phyloP scores from a whole-genome alignment of 2,888 invertebrate species.

The Colletes collaris region DNA sequence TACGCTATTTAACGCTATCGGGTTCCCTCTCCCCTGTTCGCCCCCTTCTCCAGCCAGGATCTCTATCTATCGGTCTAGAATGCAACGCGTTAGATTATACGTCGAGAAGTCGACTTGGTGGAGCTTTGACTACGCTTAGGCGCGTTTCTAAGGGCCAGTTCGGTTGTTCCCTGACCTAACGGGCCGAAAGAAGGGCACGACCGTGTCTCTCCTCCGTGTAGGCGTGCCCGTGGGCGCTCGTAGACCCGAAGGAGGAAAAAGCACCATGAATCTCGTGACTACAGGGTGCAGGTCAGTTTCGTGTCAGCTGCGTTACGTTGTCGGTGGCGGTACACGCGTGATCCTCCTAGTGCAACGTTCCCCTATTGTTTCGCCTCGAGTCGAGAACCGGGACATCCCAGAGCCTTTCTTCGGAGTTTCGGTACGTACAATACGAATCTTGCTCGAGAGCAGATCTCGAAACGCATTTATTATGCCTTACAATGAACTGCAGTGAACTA shows the following conservation, averaged over 20 bases:
- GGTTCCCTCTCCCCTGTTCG: conserved; percentile 39
- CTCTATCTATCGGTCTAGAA: conserved; percentile 59
- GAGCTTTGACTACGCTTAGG: conserved; percentile 47
- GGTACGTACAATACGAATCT: not conserved
- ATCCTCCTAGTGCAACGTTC: conserved; percentile 31
- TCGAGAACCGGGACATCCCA: not conserved
- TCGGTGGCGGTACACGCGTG: conserved; percentile 57
- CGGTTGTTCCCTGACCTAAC: conserved; percentile 12
- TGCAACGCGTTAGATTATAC: conserved; percentile 58
- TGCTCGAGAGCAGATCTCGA: no score
- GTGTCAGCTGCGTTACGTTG: conserved; percentile 66
- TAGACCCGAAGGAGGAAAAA: conserved; percentile 38
- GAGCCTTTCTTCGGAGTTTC: not conserved
- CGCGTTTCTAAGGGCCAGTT: conserved; percentile 54
- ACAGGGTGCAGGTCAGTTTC: conserved; percentile 70
- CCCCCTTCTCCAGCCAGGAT: conserved; percentile 18
- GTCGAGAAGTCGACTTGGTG: conserved; percentile 52
- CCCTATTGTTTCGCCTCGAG: no score
- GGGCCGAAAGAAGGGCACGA: conserved; percentile 4
- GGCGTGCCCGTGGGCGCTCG: conserved; percentile 43
- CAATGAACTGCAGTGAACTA: no score
- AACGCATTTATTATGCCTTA: no score
- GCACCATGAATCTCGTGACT: conserved; percentile 45
- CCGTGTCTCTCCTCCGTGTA: conserved; percentile 26
- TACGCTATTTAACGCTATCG: conserved; percentile 53